Evolutionary conservation across 2,888 invertebrate genomes (phyloP).

Genomic region (Synergus itoensis): DNA sequence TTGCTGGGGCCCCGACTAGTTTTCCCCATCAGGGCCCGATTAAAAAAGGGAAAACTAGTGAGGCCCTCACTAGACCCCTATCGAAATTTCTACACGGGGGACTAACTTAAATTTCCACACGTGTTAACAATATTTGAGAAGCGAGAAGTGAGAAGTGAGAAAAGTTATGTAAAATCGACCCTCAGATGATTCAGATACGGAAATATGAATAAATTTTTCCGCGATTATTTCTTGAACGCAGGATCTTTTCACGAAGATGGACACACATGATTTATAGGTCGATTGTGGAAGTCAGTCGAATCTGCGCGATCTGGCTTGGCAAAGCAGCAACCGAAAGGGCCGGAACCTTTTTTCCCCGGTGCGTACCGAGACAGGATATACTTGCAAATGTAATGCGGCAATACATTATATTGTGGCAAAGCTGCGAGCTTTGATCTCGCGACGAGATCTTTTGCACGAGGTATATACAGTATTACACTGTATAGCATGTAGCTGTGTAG

Average conservation of each 20-base stretch:
- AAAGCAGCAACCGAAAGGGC: background rate
- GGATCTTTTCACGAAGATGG: conserved; percentile 5
- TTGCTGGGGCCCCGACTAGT: no score
- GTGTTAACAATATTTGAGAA: no score
- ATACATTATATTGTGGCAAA: conserved; percentile 41
- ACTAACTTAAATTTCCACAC: no score
- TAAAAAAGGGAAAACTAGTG: no score
- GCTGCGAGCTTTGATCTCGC: conserved; percentile 39
- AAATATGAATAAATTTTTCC: background rate
- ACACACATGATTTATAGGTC: conserved; percentile 29
- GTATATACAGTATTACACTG: background rate
- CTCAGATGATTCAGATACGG: no score
- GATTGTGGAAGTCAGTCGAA: conserved; percentile 35
- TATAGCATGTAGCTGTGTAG: conserved; percentile 31
- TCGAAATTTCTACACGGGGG: no score
- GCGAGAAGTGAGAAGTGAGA: no score
- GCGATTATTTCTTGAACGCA: background rate
- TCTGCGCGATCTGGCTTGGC: conserved; percentile 34
- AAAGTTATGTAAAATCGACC: no score
- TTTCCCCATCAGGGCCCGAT: no score
- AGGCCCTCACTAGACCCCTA: no score
- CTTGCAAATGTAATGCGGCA: conserved; percentile 38
- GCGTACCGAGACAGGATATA: conserved; percentile 8
- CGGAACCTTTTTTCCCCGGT: conserved; percentile 32
- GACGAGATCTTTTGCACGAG: conserved; percentile 34